Evolutionary conservation across 2,113 vertebrate genomes (phyloP), one percentile per base, ranked within the genome.

Genomic region (Cygnus buccinator): DNA sequence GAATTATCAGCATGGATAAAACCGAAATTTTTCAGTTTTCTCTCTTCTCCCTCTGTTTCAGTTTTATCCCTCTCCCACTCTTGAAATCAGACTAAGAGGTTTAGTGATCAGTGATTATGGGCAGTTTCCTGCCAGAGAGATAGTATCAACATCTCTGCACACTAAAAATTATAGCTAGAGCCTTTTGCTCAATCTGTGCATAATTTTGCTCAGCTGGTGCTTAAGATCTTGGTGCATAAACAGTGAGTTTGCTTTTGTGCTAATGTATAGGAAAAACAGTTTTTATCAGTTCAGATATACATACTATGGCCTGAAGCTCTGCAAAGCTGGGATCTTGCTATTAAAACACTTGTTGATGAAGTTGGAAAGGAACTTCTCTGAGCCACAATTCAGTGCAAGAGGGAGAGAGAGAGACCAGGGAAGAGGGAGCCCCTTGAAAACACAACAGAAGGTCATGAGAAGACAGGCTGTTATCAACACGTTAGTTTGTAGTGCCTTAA

Each of bases 1-100:
- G 54, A 80, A 73, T 83, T 1, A 0, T 61, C 7, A 4, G 26
- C 89, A 82, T 2, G 54, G 43, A 41, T 67, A 81, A 77, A 92
- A 55, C 14, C 67, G 37, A 70, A 83, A 87, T 66, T 77, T 48
- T 48, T 21, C 46, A 48, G 20, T 48, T 48, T 48, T 48, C 21
- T 48, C 46, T 48, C 46, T 10, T 48, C 46, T 48, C 46, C 46
- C 20, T 48, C 46, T 21, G 20, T 48, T 48, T 48, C 46, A 48
- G 20, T 48, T 48, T 48, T 48, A 48, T 48, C 21, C 25, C 25
- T 71, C 46, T 68, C 7, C 7, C 20, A n/a, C 16, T 89, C 80
- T 84, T 92, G 65, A 87, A 92, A 96, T 86, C 75, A 93, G 50
- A 91, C 39, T 63, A 82, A 83, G 83, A 82, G 39, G 6, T 41